Conservation (phyloP, 1,140 invertebrate genomes). For the Meteorus sp. region DNA sequence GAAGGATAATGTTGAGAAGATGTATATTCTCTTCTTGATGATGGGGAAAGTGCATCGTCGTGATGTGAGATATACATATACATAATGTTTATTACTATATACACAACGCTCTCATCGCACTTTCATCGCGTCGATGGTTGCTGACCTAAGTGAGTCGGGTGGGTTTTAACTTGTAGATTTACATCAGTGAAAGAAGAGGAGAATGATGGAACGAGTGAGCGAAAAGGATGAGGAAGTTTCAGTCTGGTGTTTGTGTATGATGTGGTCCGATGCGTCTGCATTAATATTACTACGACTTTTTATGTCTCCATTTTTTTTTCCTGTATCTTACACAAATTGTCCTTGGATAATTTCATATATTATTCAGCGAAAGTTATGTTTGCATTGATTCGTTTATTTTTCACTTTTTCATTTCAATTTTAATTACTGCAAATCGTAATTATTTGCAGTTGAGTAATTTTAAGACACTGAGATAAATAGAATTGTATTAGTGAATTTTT, state of each 20-base stretch:
- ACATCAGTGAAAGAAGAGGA: background rate
- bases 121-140: constrained; percentile 14
- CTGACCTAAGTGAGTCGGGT: constrained; percentile 5
- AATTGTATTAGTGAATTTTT: background rate
- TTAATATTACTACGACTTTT: background rate
- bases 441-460: background rate
- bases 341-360: constrained; percentile 7
- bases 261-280: background rate
- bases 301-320: constrained; percentile 3
- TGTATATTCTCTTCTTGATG: too few relatives aligned
- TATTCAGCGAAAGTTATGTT: constrained; percentile 2
- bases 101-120: constrained; percentile 16
- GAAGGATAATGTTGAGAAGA: too few relatives aligned
- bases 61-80: too few relatives aligned
- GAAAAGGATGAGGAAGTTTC: background rate
- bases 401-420: background rate
- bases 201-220: background rate
- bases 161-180: background rate
- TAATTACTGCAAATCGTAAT: background rate
- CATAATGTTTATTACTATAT: too few relatives aligned
- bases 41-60: constrained; percentile 4
- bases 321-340: background rate
- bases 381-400: too few relatives aligned
- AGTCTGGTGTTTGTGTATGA: too few relatives aligned
- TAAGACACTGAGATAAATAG: background rate